These are phyloP conservation scores for Chymomyza amoena DNA, from an alignment of 2,888 invertebrate species.

Conservation along the genomic window DNA sequence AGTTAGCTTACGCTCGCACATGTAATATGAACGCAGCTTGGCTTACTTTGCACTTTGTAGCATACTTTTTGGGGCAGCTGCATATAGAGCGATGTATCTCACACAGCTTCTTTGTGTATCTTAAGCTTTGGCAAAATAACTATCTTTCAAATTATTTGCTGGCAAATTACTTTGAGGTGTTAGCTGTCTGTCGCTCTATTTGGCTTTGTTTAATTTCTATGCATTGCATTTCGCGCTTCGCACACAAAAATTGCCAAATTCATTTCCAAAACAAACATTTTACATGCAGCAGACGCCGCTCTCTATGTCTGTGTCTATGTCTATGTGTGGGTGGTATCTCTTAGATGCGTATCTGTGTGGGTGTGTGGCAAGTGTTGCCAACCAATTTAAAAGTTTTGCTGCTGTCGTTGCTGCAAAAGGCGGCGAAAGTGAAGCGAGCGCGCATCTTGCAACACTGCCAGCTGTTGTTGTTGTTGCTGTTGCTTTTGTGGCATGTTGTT, in stretches of 20 bases:
- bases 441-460: constrained; percentile 15
- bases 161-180: constrained; percentile 68
- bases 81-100: background rate
- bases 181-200: constrained; percentile 35
- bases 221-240: constrained; percentile 29
- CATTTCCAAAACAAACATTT: constrained; percentile 74
- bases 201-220: constrained; percentile 7
- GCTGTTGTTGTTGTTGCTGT: constrained; percentile 1
- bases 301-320: background rate
- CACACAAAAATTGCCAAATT: constrained; percentile 64
- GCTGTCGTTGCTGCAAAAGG: constrained; percentile 46
- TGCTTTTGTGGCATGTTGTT: constrained; percentile 6
- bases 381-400: constrained; percentile 69
- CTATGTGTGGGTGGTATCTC: constrained; percentile 13
- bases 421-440: constrained; percentile 63
- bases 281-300: constrained; percentile 34
- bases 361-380: constrained; percentile 58
- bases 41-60: constrained; percentile 53
- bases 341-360: constrained; percentile 12
- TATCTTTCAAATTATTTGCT: constrained; percentile 63
- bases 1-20: background rate
- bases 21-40: background rate
- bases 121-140: constrained; percentile 24
- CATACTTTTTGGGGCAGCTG: constrained; percentile 58
- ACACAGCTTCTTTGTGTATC: constrained; percentile 16